Conservation (phyloP, 2,113 vertebrate species). For the Rhizomys pruinosus region DNA sequence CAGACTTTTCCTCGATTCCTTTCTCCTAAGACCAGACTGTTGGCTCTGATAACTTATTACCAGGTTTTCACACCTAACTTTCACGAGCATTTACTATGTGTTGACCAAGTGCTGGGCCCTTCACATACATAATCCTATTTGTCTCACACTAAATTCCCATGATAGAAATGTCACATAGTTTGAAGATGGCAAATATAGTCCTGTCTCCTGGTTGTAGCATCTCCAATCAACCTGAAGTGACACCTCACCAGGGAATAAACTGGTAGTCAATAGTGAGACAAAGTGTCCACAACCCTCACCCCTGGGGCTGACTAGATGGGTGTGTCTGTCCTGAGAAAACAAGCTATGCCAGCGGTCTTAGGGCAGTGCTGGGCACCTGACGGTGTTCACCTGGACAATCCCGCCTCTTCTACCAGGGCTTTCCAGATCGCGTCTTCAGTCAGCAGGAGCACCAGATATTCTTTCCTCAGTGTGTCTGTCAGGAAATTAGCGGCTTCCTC, state of each 20-base stretch:
- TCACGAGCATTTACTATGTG: not conserved
- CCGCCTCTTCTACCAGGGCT: no score
- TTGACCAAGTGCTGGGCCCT: not conserved
- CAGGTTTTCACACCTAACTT: not conserved
- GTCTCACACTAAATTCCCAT: not conserved
- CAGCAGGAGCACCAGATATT: no score
- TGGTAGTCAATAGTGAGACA: not conserved
- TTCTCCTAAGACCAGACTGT: not conserved
- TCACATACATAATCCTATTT: not conserved
- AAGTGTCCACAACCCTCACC: no score
- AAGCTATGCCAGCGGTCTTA: no score
- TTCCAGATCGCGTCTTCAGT: no score
- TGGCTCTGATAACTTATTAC: fast-evolving
- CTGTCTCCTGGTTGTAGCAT: not conserved
- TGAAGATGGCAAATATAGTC: not conserved
- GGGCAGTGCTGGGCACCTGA: no score
- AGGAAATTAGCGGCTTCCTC: no score
- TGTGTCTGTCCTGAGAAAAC: no score
- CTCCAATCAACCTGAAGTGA: not conserved
- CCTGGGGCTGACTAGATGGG: no score
- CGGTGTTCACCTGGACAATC: no score
- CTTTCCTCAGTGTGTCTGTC: no score
- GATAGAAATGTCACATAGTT: not conserved
- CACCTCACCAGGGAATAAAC: fast-evolving
- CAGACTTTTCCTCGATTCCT: not conserved